These are phyloP conservation scores for Ranitomeya variabilis DNA, from an alignment of 2,113 vertebrate genomes.

Conservation along the genomic window DNA sequence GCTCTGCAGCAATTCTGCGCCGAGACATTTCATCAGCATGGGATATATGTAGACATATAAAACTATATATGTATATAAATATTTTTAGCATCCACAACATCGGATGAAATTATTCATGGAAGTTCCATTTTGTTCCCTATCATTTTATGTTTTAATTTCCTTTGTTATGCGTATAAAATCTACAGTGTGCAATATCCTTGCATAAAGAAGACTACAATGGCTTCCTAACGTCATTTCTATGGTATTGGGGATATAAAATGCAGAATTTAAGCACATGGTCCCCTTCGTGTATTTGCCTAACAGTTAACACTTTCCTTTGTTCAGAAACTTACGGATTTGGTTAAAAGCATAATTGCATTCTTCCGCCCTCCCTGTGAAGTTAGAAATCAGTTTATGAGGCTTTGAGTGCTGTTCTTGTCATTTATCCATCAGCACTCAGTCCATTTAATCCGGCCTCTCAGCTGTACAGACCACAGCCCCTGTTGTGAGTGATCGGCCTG, in stretches of 20 bases:
- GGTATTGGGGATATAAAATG: constrained; percentile 59
- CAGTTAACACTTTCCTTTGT: constrained; percentile 65
- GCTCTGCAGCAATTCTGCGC: constrained; percentile 52
- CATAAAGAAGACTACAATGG: constrained; percentile 26
- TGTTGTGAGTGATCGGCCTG: constrained; percentile 84
- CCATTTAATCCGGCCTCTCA: constrained; percentile 79
- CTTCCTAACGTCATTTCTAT: constrained; percentile 62
- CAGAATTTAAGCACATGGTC: constrained; percentile 64
- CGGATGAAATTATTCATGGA: constrained; percentile 39
- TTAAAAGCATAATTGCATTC: constrained; percentile 70
- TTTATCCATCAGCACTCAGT: constrained; percentile 79
- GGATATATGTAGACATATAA: constrained; percentile 52
- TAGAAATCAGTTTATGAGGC: constrained; percentile 80
- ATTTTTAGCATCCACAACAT: constrained; percentile 39
- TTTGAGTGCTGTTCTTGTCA: constrained; percentile 75
- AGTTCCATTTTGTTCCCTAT: constrained; percentile 54
- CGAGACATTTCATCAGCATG: constrained; percentile 51
- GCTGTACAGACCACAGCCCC: constrained; percentile 75
- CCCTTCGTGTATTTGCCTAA: background rate
- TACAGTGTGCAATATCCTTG: constrained; percentile 37
- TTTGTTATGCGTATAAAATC: constrained; percentile 42
- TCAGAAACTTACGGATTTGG: constrained; percentile 59
- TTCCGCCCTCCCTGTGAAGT: constrained; percentile 71
- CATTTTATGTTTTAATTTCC: constrained; percentile 57
- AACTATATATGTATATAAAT: constrained; percentile 50